A percentile compares a stretch with the other conserved stretches of the same genome.
These are phyloP conservation scores for Pachyuromys duprasi DNA, from an alignment of 2,797 vertebrate genomes.

Conservation along the genomic window DNA sequence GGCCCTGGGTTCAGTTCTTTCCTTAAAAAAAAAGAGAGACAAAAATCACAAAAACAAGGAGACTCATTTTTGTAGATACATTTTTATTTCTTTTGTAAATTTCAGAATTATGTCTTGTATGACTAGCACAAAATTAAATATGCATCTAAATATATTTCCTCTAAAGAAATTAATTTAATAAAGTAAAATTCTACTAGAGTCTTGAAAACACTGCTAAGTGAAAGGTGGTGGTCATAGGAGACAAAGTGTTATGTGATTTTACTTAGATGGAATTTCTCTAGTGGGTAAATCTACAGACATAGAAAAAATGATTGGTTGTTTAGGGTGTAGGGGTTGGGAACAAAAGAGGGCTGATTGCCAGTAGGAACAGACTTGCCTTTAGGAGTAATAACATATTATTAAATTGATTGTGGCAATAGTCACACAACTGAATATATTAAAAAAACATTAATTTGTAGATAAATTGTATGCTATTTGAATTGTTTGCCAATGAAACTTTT, in stretches of 20 bases:
- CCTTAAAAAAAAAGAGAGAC: background rate
- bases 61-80: background rate
- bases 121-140: background rate
- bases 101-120: constrained; percentile 56
- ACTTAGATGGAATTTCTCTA: background rate
- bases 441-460: background rate
- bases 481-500: background rate
- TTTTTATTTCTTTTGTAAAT: constrained; percentile 49
- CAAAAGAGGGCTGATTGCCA: background rate
- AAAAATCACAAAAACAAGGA: background rate
- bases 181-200: constrained; percentile 13
- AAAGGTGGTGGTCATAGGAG: background rate
- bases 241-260: background rate
- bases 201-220: background rate
- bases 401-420: background rate
- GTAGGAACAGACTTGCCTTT: background rate
- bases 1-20: background rate
- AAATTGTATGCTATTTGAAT: background rate
- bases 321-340: background rate
- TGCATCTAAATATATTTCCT: background rate
- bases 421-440: background rate
- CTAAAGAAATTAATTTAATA: constrained; percentile 43
- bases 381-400: background rate
- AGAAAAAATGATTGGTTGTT: background rate
- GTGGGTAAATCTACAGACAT: background rate